Conservation (phyloP, 2,888 invertebrate species). For the Hirtodrosophila duncani region DNA sequence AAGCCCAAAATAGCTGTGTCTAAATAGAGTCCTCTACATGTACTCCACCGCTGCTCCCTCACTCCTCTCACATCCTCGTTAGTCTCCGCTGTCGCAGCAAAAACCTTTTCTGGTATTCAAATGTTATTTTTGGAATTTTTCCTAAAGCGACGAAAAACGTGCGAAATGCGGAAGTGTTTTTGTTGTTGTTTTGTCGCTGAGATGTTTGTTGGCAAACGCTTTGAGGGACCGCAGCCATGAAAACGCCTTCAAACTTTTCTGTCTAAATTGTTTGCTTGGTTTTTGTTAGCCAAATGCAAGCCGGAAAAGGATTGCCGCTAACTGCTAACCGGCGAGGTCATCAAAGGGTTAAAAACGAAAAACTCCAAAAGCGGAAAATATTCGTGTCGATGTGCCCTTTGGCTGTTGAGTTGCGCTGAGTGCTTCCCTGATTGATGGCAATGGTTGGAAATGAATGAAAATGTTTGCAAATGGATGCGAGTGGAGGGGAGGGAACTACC, state of each 20-base stretch:
- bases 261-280: conserved; percentile 23
- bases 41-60: conserved; percentile 6
- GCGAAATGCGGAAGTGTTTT: conserved; percentile 62
- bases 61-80: conserved; percentile 30
- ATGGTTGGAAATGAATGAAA: conserved; percentile 9
- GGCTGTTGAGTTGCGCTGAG: conserved; percentile 33
- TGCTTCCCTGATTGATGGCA: conserved; percentile 20
- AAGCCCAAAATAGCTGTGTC: too few relatives aligned
- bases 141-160: conserved; percentile 30
- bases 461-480: too few relatives aligned
- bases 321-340: too few relatives aligned
- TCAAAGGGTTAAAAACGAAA: conserved; percentile 27
- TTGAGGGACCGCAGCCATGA: conserved; percentile 39
- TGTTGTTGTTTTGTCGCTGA: conserved; percentile 38
- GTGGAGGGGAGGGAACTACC: too few relatives aligned
- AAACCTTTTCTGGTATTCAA: conserved; percentile 65
- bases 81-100: conserved; percentile 43
- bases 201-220: conserved; percentile 32
- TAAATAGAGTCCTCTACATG: conserved; percentile 48
- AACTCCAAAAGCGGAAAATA: conserved; percentile 31
- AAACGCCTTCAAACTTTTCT: conserved; percentile 46
- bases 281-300: conserved; percentile 31
- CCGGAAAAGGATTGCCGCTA: conserved; percentile 46
- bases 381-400: conserved; percentile 38
- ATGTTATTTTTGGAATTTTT: conserved; percentile 56